These are phyloP conservation scores for Botrylloides violaceus DNA, from an alignment of 23 tunicate species.

Conservation along the genomic window DNA sequence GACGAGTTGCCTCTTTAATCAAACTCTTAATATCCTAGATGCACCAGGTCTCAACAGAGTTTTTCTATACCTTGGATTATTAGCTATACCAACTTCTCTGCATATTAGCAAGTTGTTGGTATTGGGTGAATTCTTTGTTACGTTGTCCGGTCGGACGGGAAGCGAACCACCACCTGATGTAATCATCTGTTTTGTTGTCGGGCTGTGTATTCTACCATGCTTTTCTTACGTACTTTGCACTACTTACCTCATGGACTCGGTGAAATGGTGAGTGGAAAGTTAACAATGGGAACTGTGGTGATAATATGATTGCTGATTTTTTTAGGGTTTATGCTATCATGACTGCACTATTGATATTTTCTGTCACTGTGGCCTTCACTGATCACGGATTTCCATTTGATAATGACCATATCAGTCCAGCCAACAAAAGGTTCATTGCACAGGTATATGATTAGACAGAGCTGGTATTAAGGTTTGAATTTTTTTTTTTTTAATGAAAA, in stretches of 20 bases:
- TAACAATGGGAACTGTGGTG: not conserved
- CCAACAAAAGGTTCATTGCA: slow-evolving; percentile 38
- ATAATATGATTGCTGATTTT: not conserved
- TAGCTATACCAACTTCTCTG: slow-evolving; percentile 1
- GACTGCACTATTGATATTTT: not conserved
- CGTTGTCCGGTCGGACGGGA: slow-evolving; percentile 66
- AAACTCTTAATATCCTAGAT: no score
- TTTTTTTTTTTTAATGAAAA: no score
- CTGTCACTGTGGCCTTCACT: slow-evolving; percentile 18
- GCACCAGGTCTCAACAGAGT: slow-evolving; percentile 1
- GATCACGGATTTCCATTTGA: slow-evolving; percentile 47
- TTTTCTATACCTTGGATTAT: not conserved
- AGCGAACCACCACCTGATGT: slow-evolving; percentile 60
- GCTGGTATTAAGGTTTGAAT: no score
- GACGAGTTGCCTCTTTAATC: no score
- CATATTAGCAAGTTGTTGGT: slow-evolving; percentile 20
- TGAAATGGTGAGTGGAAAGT: slow-evolving; percentile 30
- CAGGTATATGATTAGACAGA: no score
- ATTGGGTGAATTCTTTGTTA: slow-evolving; percentile 52
- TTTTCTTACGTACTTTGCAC: slow-evolving; percentile 12
- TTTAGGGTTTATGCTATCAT: slow-evolving; percentile 11
- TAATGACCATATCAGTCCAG: slow-evolving; percentile 10
- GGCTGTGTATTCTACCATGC: slow-evolving; percentile 6
- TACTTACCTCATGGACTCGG: slow-evolving; percentile 27
- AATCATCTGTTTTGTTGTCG: slow-evolving; percentile 34